Percentiles rank a stretch among this genome's conserved stretches.
Evolutionary conservation across 2,888 invertebrate species (phyloP).

Genomic region (Seira musarum): DNA sequence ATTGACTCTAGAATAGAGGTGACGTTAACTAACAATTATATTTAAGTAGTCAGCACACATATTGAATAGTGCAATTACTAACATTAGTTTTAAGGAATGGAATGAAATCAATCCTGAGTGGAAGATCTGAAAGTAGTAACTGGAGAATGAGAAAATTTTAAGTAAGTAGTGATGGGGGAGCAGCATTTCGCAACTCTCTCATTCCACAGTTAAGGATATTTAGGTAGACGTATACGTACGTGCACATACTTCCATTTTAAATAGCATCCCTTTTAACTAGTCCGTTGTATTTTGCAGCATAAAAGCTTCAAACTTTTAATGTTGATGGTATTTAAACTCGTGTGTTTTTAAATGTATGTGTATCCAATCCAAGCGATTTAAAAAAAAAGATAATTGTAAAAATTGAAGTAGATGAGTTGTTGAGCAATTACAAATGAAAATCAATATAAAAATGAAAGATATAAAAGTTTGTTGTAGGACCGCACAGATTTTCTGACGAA

Average conservation of each 20-base stretch:
- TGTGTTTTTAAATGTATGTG: slow-evolving; percentile 50
- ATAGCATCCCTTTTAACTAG: too few relatives aligned
- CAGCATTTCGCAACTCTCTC: too few relatives aligned
- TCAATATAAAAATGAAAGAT: background rate
- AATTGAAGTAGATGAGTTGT: too few relatives aligned
- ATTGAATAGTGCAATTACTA: too few relatives aligned
- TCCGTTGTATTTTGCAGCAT: background rate
- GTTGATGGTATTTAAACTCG: background rate
- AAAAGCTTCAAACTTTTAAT: background rate
- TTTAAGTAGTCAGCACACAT: too few relatives aligned
- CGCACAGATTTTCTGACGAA: slow-evolving; percentile 51
- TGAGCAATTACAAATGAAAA: background rate
- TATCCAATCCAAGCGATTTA: slow-evolving; percentile 12
- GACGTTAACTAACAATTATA: too few relatives aligned
- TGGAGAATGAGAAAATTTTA: too few relatives aligned
- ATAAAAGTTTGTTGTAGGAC: slow-evolving; percentile 35
- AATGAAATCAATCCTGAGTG: background rate
- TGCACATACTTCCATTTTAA: slow-evolving; percentile 9
- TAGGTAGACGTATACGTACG: background rate
- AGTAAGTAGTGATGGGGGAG: too few relatives aligned
- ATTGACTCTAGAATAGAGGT: too few relatives aligned
- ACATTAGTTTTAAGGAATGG: too few relatives aligned
- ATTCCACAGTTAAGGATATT: too few relatives aligned
- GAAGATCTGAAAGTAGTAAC: slow-evolving; percentile 4
- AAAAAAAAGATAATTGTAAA: slow-evolving; percentile 6